phyloP scores from a whole-genome alignment of 2,888 invertebrate genomes.

The Eristalis pertinax region DNA sequence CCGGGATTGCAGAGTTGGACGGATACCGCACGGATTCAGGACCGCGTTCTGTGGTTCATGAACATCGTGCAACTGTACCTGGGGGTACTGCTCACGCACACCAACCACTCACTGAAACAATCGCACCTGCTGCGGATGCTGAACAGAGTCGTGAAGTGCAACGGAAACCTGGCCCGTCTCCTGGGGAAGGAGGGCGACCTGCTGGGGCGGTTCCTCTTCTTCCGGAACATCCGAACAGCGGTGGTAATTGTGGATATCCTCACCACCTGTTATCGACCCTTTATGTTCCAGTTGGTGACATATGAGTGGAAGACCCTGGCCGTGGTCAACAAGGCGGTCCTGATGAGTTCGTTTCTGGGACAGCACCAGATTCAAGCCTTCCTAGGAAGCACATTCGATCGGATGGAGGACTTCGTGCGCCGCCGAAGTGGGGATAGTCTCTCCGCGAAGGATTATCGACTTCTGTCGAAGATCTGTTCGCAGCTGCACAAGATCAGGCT shows the following conservation, averaged over 20 bases:
- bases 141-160: background rate
- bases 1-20: background rate
- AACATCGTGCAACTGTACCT: background rate
- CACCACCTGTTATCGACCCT: background rate
- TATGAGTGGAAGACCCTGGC: background rate
- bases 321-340: background rate
- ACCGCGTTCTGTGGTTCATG: background rate
- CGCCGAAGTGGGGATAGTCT: background rate
- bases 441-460: background rate
- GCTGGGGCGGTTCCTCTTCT: too few species aligned
- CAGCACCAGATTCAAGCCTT: background rate
- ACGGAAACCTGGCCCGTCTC: background rate
- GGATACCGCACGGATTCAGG: background rate
- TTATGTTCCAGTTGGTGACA: background rate
- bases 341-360: background rate
- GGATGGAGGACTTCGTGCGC: background rate
- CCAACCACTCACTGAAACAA: background rate
- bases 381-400: background rate
- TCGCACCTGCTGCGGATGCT: background rate
- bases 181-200: background rate
- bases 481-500: background rate
- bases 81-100: background rate
- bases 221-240: background rate
- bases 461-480: conserved; percentile 4
- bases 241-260: background rate